These are phyloP conservation scores for Melanophora roralis DNA, from an alignment of 2,888 invertebrate species.

Conservation along the genomic window DNA sequence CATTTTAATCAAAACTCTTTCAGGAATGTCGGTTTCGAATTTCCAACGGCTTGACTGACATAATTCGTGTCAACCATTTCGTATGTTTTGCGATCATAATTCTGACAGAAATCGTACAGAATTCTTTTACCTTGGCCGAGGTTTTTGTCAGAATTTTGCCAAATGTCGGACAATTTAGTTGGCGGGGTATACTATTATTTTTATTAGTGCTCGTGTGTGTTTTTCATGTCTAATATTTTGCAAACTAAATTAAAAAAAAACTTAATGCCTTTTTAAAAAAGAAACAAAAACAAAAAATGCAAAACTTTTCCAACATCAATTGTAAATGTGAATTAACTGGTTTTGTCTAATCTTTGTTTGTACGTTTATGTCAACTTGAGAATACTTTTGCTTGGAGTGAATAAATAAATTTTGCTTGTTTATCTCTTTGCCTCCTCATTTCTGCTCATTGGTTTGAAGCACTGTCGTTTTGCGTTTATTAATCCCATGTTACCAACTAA, in stretches of 20 bases:
- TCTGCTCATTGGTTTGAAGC: slow-evolving; percentile 30
- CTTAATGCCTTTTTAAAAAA: neutral
- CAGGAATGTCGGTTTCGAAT: no score
- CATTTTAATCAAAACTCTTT: no score
- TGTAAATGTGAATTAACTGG: slow-evolving; percentile 51
- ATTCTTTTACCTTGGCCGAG: no score
- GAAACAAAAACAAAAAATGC: neutral
- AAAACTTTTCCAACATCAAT: slow-evolving; percentile 55
- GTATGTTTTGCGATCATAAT: no score
- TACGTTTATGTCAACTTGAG: neutral
- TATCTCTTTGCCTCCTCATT: slow-evolving; percentile 22
- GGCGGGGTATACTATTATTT: no score
- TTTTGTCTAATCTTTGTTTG: slow-evolving; percentile 20
- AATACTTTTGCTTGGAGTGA: neutral
- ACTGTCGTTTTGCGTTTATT: slow-evolving; percentile 19
- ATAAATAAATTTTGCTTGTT: neutral
- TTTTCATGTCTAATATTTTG: slow-evolving; percentile 22
- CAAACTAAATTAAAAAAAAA: neutral
- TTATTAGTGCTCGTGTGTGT: no score
- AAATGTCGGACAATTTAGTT: no score
- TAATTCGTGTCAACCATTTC: no score
- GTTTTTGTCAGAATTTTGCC: no score
- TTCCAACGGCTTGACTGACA: no score
- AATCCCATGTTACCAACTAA: slow-evolving; percentile 25
- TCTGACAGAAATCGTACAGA: no score